Percentiles rank a stretch among this genome's conserved stretches.
phyloP scores from a whole-genome alignment of 2,113 vertebrate genomes.

The Bufo bufo region DNA sequence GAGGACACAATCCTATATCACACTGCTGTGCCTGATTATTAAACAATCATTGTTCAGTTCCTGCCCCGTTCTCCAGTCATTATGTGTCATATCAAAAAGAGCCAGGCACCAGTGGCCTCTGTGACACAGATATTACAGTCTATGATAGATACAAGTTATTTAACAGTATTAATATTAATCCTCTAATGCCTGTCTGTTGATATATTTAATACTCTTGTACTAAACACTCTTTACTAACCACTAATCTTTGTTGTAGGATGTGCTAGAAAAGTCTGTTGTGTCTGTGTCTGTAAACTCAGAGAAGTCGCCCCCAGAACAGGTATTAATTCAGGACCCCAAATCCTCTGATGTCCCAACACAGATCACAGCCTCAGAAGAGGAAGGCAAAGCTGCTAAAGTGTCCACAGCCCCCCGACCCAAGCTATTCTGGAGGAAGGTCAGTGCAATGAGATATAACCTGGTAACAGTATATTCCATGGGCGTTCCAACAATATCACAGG shows the following conservation, averaged over 20 bases:
- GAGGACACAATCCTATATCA: neutral
- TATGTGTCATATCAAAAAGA: neutral
- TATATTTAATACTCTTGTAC: neutral
- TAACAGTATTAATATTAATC: too few species aligned
- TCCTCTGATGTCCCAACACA: neutral
- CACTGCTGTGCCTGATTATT: neutral
- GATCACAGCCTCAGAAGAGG: constrained; percentile 59
- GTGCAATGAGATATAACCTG: neutral
- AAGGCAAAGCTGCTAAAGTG: constrained; percentile 64
- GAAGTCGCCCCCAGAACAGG: constrained; percentile 48
- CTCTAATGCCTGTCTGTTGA: neutral
- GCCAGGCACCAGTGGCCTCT: neutral
- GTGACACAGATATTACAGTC: neutral
- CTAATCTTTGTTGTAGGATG: constrained; percentile 61
- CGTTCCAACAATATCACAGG: too few species aligned
- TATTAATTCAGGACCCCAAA: constrained; percentile 62
- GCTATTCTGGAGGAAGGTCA: constrained; percentile 80
- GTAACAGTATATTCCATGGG: neutral
- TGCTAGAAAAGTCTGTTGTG: constrained; percentile 64
- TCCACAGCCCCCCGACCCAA: constrained; percentile 69
- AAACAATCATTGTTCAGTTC: neutral
- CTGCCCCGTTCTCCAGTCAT: neutral
- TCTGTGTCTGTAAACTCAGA: constrained; percentile 63
- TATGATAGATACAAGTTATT: too few species aligned
- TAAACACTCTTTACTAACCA: neutral